A percentile compares a stretch with the other conserved stretches of the same genome.
phyloP scores from a whole-genome alignment of 2,888 invertebrate species.

The Pristionchus exspectatus region DNA sequence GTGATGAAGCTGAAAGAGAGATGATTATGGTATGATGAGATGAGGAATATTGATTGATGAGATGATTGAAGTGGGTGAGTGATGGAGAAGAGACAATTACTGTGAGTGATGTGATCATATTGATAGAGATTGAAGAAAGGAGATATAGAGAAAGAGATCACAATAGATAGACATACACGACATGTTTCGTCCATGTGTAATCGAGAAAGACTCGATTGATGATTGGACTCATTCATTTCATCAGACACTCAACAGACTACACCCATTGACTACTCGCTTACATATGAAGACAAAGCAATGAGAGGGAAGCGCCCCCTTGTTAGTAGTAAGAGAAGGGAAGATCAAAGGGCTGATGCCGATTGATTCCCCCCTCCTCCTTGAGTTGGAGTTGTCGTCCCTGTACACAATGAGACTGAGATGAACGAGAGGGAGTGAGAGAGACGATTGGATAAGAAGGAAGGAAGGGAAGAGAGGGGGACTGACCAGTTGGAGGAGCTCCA shows the following conservation, averaged over 20 bases:
- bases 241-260: neutral
- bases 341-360: conserved; percentile 3
- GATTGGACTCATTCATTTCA: conserved; percentile 6
- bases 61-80: conserved; percentile 17
- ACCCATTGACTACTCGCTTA: conserved; percentile 11
- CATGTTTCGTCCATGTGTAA: neutral
- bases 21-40: neutral
- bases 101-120: neutral
- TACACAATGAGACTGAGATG: neutral
- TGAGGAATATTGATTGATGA: neutral
- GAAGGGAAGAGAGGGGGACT: neutral
- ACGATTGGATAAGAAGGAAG: neutral
- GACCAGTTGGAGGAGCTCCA: conserved; percentile 14
- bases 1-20: conserved; percentile 39
- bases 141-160: neutral
- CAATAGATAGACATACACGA: neutral
- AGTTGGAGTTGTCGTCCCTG: conserved; percentile 14
- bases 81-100: neutral
- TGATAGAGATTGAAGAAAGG: neutral
- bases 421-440: neutral
- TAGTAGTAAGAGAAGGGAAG: neutral
- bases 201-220: neutral
- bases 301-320: conserved; percentile 6
- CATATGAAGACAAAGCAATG: conserved; percentile 26
- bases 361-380: conserved; percentile 2